phyloP scores from a whole-genome alignment of 92 coral and sea anemone genomes.

The Parazoanthus swiftii region DNA sequence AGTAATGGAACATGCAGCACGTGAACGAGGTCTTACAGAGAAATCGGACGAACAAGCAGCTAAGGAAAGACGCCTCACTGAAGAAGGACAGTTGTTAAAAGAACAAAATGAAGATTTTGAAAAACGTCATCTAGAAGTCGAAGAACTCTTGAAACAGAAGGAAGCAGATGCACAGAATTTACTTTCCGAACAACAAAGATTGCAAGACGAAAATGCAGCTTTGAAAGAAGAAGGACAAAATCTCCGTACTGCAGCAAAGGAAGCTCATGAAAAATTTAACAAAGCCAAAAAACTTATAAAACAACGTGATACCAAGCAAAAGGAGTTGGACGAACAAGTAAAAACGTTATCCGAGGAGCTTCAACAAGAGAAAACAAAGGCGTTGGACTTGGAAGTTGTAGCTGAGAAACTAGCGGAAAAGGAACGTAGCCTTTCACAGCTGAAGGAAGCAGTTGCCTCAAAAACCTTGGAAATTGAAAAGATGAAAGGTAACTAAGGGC shows the following conservation, averaged over 20 bases:
- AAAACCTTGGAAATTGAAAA: conserved; percentile 26
- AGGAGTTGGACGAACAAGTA: background rate
- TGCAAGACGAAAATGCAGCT: conserved; percentile 43
- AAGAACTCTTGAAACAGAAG: conserved; percentile 15
- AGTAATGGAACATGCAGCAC: background rate
- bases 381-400: conserved; percentile 29
- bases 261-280: conserved; percentile 14
- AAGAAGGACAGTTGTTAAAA: conserved; percentile 12
- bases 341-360: conserved; percentile 39
- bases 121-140: conserved; percentile 30
- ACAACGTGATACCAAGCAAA: conserved; percentile 32
- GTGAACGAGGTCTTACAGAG: conserved; percentile 1
- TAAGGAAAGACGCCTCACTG: background rate
- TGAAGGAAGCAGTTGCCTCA: conserved; percentile 48
- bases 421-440: background rate
- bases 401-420: conserved; percentile 34
- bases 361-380: conserved; percentile 6
- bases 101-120: conserved; percentile 34
- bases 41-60: conserved; percentile 20
- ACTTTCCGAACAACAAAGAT: conserved; percentile 39
- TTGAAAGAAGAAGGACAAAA: conserved; percentile 7
- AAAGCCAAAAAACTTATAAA: conserved; percentile 32
- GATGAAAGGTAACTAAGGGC: background rate
- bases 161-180: conserved; percentile 7
- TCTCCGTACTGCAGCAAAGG: conserved; percentile 26